phyloP scores from a whole-genome alignment of 1,140 invertebrate species.

The Gerris buenoi region DNA sequence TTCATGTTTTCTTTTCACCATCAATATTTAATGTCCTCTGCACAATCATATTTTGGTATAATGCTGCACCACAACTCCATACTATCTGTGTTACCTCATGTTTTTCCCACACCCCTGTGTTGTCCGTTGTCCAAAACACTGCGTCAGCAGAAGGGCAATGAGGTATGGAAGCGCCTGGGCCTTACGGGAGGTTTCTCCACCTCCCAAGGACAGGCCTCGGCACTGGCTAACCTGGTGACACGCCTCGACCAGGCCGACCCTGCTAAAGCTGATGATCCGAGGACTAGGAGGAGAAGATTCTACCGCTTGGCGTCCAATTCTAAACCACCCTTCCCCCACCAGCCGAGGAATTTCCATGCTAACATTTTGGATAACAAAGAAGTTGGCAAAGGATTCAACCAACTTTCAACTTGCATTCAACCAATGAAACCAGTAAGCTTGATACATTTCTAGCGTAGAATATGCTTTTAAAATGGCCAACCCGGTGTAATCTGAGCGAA shows the following conservation, averaged over 20 bases:
- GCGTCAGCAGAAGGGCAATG: constrained; percentile 24
- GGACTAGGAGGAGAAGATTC: constrained; percentile 47
- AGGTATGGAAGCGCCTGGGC: constrained; percentile 41
- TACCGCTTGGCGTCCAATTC: constrained; percentile 64
- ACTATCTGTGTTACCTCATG: too few species aligned
- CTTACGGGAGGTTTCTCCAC: constrained; percentile 25
- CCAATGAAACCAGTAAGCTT: constrained; percentile 59
- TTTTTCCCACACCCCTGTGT: too few species aligned
- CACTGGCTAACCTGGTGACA: constrained; percentile 41
- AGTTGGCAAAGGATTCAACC: constrained; percentile 66
- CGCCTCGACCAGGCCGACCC: constrained; percentile 34
- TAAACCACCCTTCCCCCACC: constrained; percentile 56
- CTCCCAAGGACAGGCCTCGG: constrained; percentile 35
- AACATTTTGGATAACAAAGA: constrained; percentile 89
- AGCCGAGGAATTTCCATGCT: constrained; percentile 70
- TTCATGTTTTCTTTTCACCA: too few species aligned
- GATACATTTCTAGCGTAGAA: too few species aligned
- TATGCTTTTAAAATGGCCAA: too few species aligned
- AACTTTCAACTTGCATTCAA: constrained; percentile 66
- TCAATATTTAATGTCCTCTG: too few species aligned
- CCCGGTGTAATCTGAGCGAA: neutral
- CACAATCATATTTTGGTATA: too few species aligned
- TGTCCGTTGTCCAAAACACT: too few species aligned
- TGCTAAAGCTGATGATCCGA: constrained; percentile 37
- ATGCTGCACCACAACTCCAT: too few species aligned